Conservation (phyloP, 2,797 vertebrate species). For the Botia kubotai region DNA sequence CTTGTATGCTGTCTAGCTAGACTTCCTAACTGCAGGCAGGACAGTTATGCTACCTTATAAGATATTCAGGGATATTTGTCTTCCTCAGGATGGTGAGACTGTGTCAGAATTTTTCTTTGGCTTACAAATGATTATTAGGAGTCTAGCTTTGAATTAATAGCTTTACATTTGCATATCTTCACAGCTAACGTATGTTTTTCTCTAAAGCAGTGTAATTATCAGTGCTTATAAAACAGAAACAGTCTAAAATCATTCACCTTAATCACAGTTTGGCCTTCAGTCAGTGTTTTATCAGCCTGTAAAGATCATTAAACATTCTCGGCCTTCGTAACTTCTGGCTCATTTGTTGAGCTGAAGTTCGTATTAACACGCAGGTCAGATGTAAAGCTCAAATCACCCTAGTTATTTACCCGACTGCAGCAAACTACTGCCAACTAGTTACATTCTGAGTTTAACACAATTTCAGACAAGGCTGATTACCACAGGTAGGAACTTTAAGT, state of each 20-base stretch:
- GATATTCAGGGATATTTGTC: not conserved
- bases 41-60: too few species aligned
- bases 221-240: not conserved
- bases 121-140: too few species aligned
- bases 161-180: not conserved
- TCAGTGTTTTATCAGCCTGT: not conserved
- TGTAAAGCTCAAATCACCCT: conserved; percentile 8
- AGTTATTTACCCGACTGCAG: too few species aligned
- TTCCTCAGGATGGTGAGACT: conserved; percentile 68
- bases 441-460: too few species aligned
- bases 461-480: too few species aligned
- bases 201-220: not conserved
- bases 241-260: not conserved
- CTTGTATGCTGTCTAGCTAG: not conserved
- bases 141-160: not conserved
- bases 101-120: too few species aligned
- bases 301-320: conserved; percentile 45
- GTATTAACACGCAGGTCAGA: not conserved
- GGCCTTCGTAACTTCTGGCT: conserved; percentile 46
- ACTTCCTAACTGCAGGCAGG: too few species aligned
- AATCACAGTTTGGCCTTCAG: not conserved
- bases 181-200: not conserved
- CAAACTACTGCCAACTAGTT: too few species aligned
- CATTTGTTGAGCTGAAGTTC: not conserved
- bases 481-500: too few species aligned